Evolutionary conservation across 2,888 invertebrate species (phyloP), one percentile per base, ranked within the genome.

Genomic region (Griposia aprilina): DNA sequence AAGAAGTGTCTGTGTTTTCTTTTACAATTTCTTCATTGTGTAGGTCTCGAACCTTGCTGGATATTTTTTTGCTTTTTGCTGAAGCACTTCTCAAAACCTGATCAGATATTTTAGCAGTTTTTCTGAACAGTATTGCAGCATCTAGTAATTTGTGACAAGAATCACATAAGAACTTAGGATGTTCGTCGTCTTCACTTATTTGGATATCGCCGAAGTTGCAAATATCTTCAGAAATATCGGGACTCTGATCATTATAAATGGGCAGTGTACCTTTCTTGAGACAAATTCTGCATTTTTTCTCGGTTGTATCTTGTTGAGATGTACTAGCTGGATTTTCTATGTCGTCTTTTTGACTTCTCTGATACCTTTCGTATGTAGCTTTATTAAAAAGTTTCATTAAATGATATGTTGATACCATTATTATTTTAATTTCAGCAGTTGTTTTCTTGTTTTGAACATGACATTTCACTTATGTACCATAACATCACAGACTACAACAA

Each of bases 91-190:
- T 91, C 36, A 96, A 87, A n/a, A 92, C 65, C 59, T 92, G 6
- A 59, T 94, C 91, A 2, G 94, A 90, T 75, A 90, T 88, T 81
- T 91, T 91, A 0, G 95, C 96, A 1, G 90, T 90, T 85, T 92
- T 94, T 74, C 92, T 91, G 82, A 96, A 96, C 26, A 91, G 78
- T 76, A 94, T 89, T 5, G 94, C 94, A 41, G 88, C 87, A 86
- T 92, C 90, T 17, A 95, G 74, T 84, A 96, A 94, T 76, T 92
- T 92, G 59, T 89, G 86, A 84, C 96, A 96, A 23, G 89, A 82
- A 13, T 83, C 78, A 83, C 96, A 96, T 41, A 96, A 82, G n/a
- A 89, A 75, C 85, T 94, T 94, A 0, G 95, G 92, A 83, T 90
- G 90, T 4, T 87, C 87, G 62, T 95, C 94, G 57, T 92, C 88